These are phyloP conservation scores for Rhamphomyia laevipes DNA, from an alignment of 2,888 invertebrate species.

Conservation along the genomic window DNA sequence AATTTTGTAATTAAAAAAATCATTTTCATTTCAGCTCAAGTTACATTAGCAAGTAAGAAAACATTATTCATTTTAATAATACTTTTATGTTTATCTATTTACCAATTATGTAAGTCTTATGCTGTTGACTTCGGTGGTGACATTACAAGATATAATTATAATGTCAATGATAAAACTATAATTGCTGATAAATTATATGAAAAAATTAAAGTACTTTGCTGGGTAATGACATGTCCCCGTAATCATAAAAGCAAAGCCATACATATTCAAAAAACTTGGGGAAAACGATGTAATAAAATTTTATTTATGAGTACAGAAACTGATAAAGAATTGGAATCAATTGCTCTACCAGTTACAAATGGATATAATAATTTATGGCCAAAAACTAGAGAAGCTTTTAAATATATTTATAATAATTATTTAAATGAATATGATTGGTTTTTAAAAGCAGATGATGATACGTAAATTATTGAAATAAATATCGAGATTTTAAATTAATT, in stretches of 20 bases:
- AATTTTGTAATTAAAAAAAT: no score
- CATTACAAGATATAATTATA: constrained; percentile 38
- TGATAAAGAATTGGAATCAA: constrained; percentile 60
- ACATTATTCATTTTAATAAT: no score
- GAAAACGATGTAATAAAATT: constrained; percentile 72
- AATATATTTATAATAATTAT: constrained; percentile 73
- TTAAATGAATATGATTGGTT: constrained; percentile 87
- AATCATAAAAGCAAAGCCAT: constrained; percentile 81
- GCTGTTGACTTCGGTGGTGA: constrained; percentile 1
- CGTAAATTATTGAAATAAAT: constrained; percentile 65
- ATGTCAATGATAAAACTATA: constrained; percentile 47
- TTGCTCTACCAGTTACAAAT: constrained; percentile 69
- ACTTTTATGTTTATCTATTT: no score
- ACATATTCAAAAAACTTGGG: constrained; percentile 90
- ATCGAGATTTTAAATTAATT: no score
- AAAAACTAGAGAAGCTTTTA: constrained; percentile 87
- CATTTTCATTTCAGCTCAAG: no score
- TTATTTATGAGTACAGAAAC: constrained; percentile 69
- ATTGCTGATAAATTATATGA: constrained; percentile 41
- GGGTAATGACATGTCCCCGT: constrained; percentile 83
- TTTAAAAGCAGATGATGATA: constrained; percentile 95
- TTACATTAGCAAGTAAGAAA: no score
- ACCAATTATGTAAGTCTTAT: constrained; percentile 1
- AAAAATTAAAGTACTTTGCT: constrained; percentile 76
- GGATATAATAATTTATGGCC: constrained; percentile 85